These are phyloP conservation scores for Scolopax mira DNA, from an alignment of 2,113 vertebrate genomes.

Conservation along the genomic window DNA sequence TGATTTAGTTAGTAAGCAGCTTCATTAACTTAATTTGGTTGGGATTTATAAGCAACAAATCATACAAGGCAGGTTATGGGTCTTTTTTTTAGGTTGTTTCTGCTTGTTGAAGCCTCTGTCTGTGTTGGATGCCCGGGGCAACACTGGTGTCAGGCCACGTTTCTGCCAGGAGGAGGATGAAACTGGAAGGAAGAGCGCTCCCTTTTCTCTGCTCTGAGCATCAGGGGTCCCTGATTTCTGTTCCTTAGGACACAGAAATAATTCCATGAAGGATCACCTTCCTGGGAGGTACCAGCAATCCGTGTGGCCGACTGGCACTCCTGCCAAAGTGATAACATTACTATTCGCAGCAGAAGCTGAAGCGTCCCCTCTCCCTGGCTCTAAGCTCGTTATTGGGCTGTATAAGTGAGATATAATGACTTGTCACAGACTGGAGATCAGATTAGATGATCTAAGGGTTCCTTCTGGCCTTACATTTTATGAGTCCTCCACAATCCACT, in stretches of 20 bases:
- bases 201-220: neutral
- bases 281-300: neutral
- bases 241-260: neutral
- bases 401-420: conserved; percentile 2
- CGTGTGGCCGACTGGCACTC: neutral
- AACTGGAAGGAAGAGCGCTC: neutral
- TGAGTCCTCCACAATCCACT: neutral
- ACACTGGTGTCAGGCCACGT: neutral
- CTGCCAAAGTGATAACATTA: neutral
- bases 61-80: neutral
- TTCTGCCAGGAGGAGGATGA: neutral
- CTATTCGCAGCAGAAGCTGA: neutral
- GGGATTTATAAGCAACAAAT: neutral
- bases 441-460: neutral
- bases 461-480: neutral
- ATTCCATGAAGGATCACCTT: neutral
- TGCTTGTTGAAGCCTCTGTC: neutral
- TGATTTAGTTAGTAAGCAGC: neutral
- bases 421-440: neutral
- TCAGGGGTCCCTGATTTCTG: neutral
- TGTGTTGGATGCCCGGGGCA: rapidly evolving
- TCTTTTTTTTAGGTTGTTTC: neutral
- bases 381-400: neutral
- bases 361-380: neutral
- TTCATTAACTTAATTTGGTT: neutral